Evolutionary conservation across 2,113 vertebrate genomes (phyloP), one percentile per base, ranked within the genome.

Genomic region (Pseudorhombus dupliciocellatus): DNA sequence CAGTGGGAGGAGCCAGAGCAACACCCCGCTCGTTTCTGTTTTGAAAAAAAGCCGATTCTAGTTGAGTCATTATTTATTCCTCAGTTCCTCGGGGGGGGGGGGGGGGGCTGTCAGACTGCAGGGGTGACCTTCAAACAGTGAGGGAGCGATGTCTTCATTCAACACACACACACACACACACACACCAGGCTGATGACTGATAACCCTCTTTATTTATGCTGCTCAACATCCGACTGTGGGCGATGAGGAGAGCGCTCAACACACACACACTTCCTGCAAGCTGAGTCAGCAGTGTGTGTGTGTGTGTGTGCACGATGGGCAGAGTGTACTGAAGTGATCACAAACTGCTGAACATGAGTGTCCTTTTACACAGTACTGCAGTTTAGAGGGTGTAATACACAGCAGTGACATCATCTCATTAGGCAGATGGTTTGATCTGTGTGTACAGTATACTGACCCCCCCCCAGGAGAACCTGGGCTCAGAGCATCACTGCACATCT

Each of bases 401-500:
- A 28, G 26, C 3, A 28, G 26, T 28, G 3, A 37, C n/a, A n/a
- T n/a, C n/a, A n/a, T n/a, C n/a, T n/a, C n/a, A n/a, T n/a, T n/a
- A n/a, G n/a, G n/a, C n/a, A n/a, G n/a, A n/a, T n/a, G n/a, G n/a
- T n/a, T n/a, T n/a, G n/a, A n/a, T n/a, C n/a, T n/a, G n/a, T n/a
- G n/a, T n/a, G n/a, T n/a, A n/a, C n/a, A n/a, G n/a, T n/a, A n/a
- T n/a, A n/a, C n/a, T n/a, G n/a, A n/a, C n/a, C n/a, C n/a, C n/a
- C n/a, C n/a, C n/a, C n/a, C n/a, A n/a, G 34, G 34, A 11, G 9
- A 37, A 37, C 10, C 34, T 11, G 34, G 34, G 34, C 62, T 81
- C 80, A 53, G 66, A 69, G 16, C 1, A 15, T 85, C 89, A 83
- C 44, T n/a, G 46, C 65, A 70, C 51, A 91, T 93, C 88, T 91